Percentiles rank a stretch among this genome's conserved stretches.
phyloP scores from a whole-genome alignment of 1,140 invertebrate genomes.

The fruit fly (Drosophila melanogaster) region Release_6_plus_ISO1_MT NC_004354.4:16119001-16119500 shows the following conservation, averaged over 20 bases:
- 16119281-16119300: conserved; percentile 7
- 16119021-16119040: conserved; percentile 78
- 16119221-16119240: conserved; percentile 77
- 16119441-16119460: conserved; percentile 44
- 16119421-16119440: conserved; percentile 21
- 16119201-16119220: conserved; percentile 81
- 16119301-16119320: conserved; percentile 72
- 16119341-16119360: conserved; percentile 85
- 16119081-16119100: conserved; percentile 16
- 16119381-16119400: conserved; percentile 80
- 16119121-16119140: conserved; percentile 16
- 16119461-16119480: conserved; percentile 84
- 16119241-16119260: neutral
- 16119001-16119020: conserved; percentile 72
- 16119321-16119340: conserved; percentile 81
- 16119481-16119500: conserved; percentile 86
- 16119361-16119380: conserved; percentile 84
- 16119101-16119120: neutral
- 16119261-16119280: neutral
- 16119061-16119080: conserved; percentile 71
- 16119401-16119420: conserved; percentile 48
- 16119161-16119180: conserved; percentile 58
- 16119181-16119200: conserved; percentile 84
- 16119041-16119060: conserved; percentile 84
- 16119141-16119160: conserved; percentile 36